Base-by-base conservation (phyloP, 2,113 vertebrate genomes). In the Gasterosteus aculeatus region DNA sequence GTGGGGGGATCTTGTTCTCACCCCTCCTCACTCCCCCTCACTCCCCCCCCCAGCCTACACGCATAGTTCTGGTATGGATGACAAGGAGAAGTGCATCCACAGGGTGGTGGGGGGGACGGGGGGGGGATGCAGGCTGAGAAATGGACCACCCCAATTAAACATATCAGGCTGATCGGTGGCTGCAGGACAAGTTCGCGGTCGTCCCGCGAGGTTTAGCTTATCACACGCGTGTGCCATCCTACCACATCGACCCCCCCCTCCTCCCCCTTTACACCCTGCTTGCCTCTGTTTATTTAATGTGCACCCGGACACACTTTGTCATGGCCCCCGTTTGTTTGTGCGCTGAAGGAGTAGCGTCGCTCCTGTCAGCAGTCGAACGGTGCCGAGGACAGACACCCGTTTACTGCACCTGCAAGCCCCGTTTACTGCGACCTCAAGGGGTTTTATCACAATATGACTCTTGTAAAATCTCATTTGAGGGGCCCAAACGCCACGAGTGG, bases 91-190 rank as follows among this genome's bases (percentile, higher is more conserved):
- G 82, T 75, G 81, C 65, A 86, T 87, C 81, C 26, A 60, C 69
- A 77, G 83, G 74, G 82, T 62, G 53, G 67, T 64, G 78, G 79
- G 70, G 41, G 75, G 74, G 49, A 77, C 83, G 51, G 77, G 49
- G 29, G 41, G 31, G 59, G 41, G 10, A 6, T 65, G 74, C 70
- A 12, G 80, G 65, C 77, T 75, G 39, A 78, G 69, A 80, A 88
- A 82, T 56, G 84, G 93, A 93, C 91, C 91, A 86, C 91, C 90
- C 87, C 91, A 92, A 92, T 93, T 94, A 94, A 92, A 87, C 64
- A 31, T 92, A 90, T 93, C 92, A 63, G 78, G 80, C 77, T 90
- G 84, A 93, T 93, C 90, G 84, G 77, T 83, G 85, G 87, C 87
- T 86, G 78, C 81, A 53, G 91, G 89, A 92, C 80, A 82, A 85